These are phyloP conservation scores for Tychaedon coryphoeus DNA, from an alignment of 2,113 vertebrate species.

Conservation along the genomic window DNA sequence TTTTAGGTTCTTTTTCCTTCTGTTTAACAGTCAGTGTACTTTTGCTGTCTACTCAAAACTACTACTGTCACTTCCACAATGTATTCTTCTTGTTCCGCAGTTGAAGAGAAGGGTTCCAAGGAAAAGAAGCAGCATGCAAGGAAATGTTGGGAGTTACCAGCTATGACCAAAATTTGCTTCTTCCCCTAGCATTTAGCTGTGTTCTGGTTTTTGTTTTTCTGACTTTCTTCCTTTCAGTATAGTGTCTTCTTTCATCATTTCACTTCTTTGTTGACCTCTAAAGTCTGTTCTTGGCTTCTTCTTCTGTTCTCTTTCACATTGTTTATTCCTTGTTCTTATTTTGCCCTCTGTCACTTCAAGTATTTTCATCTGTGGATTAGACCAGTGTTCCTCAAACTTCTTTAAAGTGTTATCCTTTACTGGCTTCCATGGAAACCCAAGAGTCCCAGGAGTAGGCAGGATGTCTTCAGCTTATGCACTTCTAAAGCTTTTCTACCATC, in stretches of 20 bases:
- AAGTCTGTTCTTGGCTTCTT: neutral
- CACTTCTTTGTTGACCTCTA: neutral
- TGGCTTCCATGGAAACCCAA: neutral
- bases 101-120: neutral
- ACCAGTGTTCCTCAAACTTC: neutral
- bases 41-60: neutral
- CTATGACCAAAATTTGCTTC: neutral
- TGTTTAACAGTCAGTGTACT: neutral
- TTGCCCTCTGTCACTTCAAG: neutral
- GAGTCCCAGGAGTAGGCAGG: neutral
- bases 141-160: neutral
- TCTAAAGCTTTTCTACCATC: constrained; percentile 12
- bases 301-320: neutral
- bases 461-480: neutral
- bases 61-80: neutral
- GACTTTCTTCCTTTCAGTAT: neutral
- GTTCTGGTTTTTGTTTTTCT: neutral
- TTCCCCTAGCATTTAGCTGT: neutral
- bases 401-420: neutral
- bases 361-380: neutral
- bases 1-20: neutral
- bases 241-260: neutral
- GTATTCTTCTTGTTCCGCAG: neutral
- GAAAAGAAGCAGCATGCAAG: neutral
- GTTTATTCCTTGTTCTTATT: neutral